phyloP scores from a whole-genome alignment of 2,113 vertebrate genomes.

The Myotis yumanensis region DNA sequence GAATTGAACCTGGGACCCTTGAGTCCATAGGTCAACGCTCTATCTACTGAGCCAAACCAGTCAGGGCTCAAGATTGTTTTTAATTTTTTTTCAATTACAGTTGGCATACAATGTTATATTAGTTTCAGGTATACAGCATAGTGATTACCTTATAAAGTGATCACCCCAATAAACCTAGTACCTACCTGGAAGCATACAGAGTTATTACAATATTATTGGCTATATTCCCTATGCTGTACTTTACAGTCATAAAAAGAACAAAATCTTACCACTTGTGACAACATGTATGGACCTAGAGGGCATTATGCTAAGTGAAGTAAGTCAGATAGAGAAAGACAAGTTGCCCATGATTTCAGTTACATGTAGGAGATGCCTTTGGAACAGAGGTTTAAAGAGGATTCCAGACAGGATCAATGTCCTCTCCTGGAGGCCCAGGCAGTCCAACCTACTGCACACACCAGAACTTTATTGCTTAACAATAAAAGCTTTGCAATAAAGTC shows the following conservation, averaged over 20 bases:
- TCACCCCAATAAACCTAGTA: background rate
- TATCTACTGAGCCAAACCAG: no score
- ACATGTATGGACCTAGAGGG: background rate
- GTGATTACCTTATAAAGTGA: background rate
- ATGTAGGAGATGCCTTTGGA: background rate
- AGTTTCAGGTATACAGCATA: background rate
- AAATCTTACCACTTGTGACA: background rate
- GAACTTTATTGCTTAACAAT: background rate
- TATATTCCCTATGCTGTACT: background rate
- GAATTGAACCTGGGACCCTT: no score
- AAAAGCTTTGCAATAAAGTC: background rate
- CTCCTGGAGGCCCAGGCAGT: background rate
- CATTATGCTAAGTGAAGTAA: background rate
- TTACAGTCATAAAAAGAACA: background rate
- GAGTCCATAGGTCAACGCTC: no score
- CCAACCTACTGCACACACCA: background rate
- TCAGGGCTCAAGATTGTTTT: background rate
- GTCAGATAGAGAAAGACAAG: background rate
- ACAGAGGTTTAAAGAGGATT: background rate
- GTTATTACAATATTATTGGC: background rate
- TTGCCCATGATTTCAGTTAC: no score
- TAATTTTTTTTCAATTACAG: background rate
- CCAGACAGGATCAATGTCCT: background rate
- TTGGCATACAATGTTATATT: background rate
- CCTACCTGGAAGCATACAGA: background rate